Conservation (phyloP, 2,797 vertebrate species). For the Lepus oiostolus region DNA sequence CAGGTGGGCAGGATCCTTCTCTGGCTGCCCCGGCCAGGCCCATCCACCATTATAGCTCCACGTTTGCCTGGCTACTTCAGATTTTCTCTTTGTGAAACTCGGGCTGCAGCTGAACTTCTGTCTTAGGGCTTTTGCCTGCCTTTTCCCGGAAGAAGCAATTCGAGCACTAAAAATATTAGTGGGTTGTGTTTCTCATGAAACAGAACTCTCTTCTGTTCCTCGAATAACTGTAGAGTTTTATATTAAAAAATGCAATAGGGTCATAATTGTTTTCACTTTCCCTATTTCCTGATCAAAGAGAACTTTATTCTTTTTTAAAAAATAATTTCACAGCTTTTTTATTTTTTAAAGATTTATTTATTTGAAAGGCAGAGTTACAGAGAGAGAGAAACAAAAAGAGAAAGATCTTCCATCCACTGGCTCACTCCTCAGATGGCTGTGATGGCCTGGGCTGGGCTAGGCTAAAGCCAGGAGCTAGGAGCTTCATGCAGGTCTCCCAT, state of each 20-base stretch:
- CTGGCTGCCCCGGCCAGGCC: no score
- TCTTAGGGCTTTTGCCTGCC: neutral
- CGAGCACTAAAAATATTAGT: neutral
- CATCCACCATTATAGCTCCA: neutral
- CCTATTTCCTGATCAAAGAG: neutral
- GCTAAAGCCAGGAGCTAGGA: no score
- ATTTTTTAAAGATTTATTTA: no score
- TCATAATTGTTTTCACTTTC: neutral
- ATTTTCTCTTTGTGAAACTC: neutral
- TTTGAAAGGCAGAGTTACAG: no score
- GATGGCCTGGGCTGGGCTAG: no score
- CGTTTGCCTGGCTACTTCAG: neutral
- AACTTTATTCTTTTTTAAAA: neutral
- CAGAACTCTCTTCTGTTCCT: neutral
- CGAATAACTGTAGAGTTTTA: neutral
- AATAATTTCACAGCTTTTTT: no score
- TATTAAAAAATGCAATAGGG: neutral
- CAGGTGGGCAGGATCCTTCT: no score
- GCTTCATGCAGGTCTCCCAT: no score
- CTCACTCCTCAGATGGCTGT: no score
- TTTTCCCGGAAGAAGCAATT: neutral
- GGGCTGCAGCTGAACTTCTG: neutral
- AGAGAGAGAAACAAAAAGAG: no score
- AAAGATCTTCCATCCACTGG: no score
- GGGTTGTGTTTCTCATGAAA: neutral